Conservation (phyloP, 2,113 vertebrate species). For the Macrotus californicus region DNA sequence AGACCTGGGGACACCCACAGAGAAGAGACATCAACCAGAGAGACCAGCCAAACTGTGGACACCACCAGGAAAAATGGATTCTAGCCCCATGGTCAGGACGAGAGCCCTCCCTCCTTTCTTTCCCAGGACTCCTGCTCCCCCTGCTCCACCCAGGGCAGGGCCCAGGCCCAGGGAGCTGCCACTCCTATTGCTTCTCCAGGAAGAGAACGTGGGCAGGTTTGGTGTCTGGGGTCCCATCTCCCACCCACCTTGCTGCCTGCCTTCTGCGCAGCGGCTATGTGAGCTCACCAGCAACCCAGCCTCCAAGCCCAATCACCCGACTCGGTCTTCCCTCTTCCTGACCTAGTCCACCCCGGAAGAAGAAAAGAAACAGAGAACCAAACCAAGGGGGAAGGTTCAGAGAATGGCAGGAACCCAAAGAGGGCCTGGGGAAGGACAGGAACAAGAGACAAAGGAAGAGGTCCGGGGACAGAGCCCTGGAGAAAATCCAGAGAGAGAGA, state of each 20-base stretch:
- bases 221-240: not conserved
- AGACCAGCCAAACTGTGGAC: not conserved
- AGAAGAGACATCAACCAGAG: not conserved
- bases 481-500: not conserved
- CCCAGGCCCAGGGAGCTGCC: not conserved
- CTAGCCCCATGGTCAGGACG: not conserved
- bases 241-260: not conserved
- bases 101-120: no score
- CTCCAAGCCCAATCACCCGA: not conserved
- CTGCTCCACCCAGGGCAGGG: not conserved
- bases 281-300: not conserved
- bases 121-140: not conserved
- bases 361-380: not conserved
- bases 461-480: not conserved
- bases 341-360: not conserved
- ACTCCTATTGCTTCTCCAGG: not conserved
- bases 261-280: rapidly evolving
- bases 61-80: not conserved
- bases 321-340: not conserved
- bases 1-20: not conserved
- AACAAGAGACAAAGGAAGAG: not conserved
- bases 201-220: not conserved
- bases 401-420: not conserved
- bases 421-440: not conserved
- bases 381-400: not conserved